Evolutionary conservation across 2,888 invertebrate genomes (phyloP), one percentile per base, ranked within the genome.

Genomic region (Lacanobia wlatinum): DNA sequence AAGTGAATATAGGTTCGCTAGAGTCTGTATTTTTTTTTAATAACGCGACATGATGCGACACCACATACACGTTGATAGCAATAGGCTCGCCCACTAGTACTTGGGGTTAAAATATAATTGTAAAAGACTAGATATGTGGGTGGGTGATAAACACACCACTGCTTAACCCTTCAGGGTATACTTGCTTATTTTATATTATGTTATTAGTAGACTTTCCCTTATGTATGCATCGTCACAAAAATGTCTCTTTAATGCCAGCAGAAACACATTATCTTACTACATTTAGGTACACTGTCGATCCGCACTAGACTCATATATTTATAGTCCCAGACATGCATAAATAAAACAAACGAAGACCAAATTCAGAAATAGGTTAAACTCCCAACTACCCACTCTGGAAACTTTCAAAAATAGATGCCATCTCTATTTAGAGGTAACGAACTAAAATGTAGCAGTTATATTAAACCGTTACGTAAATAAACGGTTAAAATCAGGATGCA

Each of bases 401-500:
- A 50, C 23, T 43, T 7, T 64, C 12, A 64, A 66, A 77, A 66
- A 73, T 66, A 59, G 58, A 70, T 50, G 70, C 28, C 55, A 38
- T 43, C 34, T 66, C 40, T 55, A 77, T 63, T 72, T 10, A 34
- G 56, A 58, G 52, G 50, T 40, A 60, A 73, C 60, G 68, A 77
- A 73, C 63, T 64, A 16, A 16, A 74, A 50, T 55, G 40, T 64
- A 43, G 38, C 74, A 69, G 43, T 73, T 70, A 73, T 70, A 72
- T 76, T 58, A 73, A 76, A 58, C 61, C 23, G 59, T 63, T 78
- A 67, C 70, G 60, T 70, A 70, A 77, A 62, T 72, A 84, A 76
- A 73, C 58, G 63, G 71, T 70, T 70, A 16, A 72, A 83, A 84
- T 80, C 71, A 68, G 71, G 67, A 80, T 70, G 75, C 71, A 59